phyloP scores from a whole-genome alignment of 1,140 invertebrate genomes.

The Ceratina australensis region DNA sequence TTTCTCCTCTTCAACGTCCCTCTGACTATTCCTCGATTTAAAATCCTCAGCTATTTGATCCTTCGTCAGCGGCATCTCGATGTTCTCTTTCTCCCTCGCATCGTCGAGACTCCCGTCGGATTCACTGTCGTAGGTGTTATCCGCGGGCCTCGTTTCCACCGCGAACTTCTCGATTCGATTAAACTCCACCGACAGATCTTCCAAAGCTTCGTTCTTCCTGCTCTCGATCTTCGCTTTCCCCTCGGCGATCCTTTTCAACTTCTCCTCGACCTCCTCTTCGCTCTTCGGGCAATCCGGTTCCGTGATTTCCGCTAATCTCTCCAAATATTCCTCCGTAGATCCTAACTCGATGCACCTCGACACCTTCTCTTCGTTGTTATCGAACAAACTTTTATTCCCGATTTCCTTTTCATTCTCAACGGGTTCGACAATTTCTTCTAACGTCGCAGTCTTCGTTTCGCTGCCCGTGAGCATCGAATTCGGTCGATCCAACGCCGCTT shows the following conservation, averaged over 20 bases:
- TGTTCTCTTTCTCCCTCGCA: not conserved
- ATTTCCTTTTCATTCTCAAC: not conserved
- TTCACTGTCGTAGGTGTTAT: constrained; percentile 1
- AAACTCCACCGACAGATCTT: constrained; percentile 58
- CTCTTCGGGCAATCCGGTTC: constrained; percentile 22
- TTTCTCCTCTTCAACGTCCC: constrained; percentile 7
- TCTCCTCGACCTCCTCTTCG: constrained; percentile 49
- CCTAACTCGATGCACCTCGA: not conserved
- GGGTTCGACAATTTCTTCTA: not conserved
- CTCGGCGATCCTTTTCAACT: constrained; percentile 54
- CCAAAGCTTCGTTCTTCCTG: constrained; percentile 61
- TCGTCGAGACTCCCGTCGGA: constrained; percentile 33
- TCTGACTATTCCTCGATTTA: constrained; percentile 21
- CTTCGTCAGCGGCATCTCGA: constrained; percentile 58
- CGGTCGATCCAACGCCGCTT: not conserved
- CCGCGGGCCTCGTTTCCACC: constrained; percentile 9
- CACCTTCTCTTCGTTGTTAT: not conserved
- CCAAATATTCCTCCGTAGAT: constrained; percentile 11
- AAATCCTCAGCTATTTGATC: constrained; percentile 47
- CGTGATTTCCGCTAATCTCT: constrained; percentile 48
- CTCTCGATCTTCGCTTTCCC: constrained; percentile 64
- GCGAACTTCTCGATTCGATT: constrained; percentile 48
- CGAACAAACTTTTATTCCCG: not conserved
- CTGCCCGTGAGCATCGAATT: no score
- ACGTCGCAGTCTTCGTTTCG: fast-evolving